Evolutionary conservation across 1,140 invertebrate genomes (phyloP).

Genomic region (Macrostomum lignano): DNA sequence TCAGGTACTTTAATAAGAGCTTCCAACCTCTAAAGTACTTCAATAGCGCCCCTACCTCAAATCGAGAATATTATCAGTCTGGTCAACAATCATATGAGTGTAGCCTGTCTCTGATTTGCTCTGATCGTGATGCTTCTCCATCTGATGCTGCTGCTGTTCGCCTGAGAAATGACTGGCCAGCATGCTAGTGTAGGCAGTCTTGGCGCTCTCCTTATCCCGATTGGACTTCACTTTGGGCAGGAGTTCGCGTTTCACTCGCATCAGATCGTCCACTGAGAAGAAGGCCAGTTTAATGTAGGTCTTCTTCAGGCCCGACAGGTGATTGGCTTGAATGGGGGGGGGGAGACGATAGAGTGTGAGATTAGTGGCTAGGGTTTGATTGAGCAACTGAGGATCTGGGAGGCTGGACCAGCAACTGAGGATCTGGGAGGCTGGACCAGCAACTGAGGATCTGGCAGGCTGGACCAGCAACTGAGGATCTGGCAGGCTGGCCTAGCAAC

Average conservation of each 20-base stretch:
- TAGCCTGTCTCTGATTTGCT: neutral
- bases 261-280: constrained; percentile 52
- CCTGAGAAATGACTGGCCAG: constrained; percentile 26
- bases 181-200: constrained; percentile 55
- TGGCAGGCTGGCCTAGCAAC: too few relatives aligned
- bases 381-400: too few relatives aligned
- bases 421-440: too few relatives aligned
- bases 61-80: too few relatives aligned
- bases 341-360: too few relatives aligned
- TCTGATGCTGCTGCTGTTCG: neutral
- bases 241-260: constrained; percentile 56
- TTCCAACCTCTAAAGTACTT: too few relatives aligned
- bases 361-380: too few relatives aligned
- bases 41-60: too few relatives aligned
- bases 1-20: too few relatives aligned
- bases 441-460: too few relatives aligned
- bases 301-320: constrained; percentile 66
- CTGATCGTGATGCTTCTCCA: neutral
- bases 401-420: too few relatives aligned
- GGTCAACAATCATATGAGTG: neutral
- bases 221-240: constrained; percentile 55
- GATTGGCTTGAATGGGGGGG: constrained; percentile 80
- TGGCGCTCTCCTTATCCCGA: constrained; percentile 48
- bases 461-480: too few relatives aligned
- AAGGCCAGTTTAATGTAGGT: constrained; percentile 72